phyloP scores from a whole-genome alignment of 2,797 vertebrate genomes.

The Tenualosa ilisha region DNA sequence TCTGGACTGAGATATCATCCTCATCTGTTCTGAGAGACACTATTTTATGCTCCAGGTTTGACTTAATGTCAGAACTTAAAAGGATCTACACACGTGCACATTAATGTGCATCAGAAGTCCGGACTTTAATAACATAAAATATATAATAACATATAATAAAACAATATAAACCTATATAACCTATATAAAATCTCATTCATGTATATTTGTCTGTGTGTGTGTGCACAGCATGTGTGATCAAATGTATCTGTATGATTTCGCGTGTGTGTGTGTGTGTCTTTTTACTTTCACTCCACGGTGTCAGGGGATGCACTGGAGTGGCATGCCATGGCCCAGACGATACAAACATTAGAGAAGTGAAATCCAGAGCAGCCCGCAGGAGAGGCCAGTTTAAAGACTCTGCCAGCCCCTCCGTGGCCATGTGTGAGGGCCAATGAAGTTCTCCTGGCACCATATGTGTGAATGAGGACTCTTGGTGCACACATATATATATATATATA shows the following conservation, averaged over 20 bases:
- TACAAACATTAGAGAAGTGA: neutral
- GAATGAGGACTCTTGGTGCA: neutral
- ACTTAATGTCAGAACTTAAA: neutral
- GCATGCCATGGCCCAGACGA: neutral
- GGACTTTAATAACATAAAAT: neutral
- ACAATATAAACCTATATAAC: no score
- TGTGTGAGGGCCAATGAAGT: neutral
- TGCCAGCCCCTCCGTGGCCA: neutral
- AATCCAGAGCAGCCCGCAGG: neutral
- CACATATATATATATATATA: no score
- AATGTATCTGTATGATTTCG: neutral
- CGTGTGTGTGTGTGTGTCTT: neutral
- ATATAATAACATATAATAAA: no score
- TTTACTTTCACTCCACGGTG: neutral
- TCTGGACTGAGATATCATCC: neutral
- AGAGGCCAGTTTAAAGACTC: neutral
- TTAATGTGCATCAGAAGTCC: neutral
- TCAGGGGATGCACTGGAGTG: neutral
- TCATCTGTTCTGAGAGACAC: neutral
- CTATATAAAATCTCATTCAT: neutral
- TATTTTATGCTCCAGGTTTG: neutral
- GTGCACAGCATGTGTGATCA: neutral
- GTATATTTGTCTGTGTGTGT: neutral
- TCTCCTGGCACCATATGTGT: neutral
- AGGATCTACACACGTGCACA: neutral